These are phyloP conservation scores for Montipora capitata DNA, from an alignment of 92 coral and sea anemone genomes.

Conservation along the genomic window DNA sequence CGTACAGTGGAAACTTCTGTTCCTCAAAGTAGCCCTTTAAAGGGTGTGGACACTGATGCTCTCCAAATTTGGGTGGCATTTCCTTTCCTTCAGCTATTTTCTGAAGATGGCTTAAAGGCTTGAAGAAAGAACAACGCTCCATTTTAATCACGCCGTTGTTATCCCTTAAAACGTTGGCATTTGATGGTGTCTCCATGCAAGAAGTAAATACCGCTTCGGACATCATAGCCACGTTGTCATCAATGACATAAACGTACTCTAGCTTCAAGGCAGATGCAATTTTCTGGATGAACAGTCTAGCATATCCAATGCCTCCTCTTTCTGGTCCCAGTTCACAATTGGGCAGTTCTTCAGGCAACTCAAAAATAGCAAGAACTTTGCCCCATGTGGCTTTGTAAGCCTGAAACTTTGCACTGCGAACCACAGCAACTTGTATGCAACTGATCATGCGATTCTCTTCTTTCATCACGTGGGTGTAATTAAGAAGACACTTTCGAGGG, in stretches of 20 bases:
- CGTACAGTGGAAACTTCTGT: slow-evolving; percentile 45
- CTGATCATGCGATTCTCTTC: background rate
- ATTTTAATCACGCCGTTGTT: slow-evolving; percentile 44
- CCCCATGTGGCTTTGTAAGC: slow-evolving; percentile 65
- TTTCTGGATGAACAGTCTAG: slow-evolving; percentile 60
- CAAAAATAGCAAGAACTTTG: slow-evolving; percentile 55
- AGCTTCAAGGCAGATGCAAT: slow-evolving; percentile 43
- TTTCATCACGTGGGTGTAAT: slow-evolving; percentile 58
- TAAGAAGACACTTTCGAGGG: slow-evolving; percentile 60
- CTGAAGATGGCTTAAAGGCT: slow-evolving; percentile 52
- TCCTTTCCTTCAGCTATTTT: slow-evolving; percentile 41
- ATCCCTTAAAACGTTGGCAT: slow-evolving; percentile 26
- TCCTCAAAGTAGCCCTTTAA: background rate
- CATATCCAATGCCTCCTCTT: slow-evolving; percentile 69
- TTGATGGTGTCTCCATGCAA: background rate
- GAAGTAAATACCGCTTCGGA: slow-evolving; percentile 40
- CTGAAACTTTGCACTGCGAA: slow-evolving; percentile 48
- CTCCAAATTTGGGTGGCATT: background rate
- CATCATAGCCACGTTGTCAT: slow-evolving; percentile 69
- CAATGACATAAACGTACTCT: slow-evolving; percentile 62
- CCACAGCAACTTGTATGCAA: slow-evolving; percentile 64
- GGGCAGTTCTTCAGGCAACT: slow-evolving; percentile 60
- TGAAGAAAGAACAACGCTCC: slow-evolving; percentile 54
- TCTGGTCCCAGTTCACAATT: slow-evolving; percentile 21
- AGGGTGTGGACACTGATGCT: slow-evolving; percentile 23